Evolutionary conservation across 2,113 vertebrate species (phyloP).

Genomic region (Arizona elegans): DNA sequence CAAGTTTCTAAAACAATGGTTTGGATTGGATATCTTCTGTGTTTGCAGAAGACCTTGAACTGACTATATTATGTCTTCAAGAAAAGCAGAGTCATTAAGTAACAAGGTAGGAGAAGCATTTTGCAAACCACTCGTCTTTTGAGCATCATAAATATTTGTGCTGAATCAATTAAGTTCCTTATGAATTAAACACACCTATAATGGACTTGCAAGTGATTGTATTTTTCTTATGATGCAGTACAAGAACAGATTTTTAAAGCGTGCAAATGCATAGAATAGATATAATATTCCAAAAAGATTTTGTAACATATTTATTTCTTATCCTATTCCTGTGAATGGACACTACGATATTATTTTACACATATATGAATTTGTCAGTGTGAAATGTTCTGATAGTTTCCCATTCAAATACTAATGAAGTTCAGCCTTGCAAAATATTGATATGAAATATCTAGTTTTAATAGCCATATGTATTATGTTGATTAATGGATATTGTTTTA

Average conservation of each 20-base stretch:
- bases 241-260: not conserved
- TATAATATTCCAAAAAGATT: not conserved
- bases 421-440: not conserved
- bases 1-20: not conserved
- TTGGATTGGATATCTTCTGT: not conserved
- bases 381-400: not conserved
- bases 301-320: not conserved
- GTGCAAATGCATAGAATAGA: not conserved
- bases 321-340: not conserved
- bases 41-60: not conserved
- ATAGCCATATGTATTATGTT: not conserved
- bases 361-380: not conserved
- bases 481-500: not conserved
- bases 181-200: not conserved
- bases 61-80: not conserved
- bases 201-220: not conserved
- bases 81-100: not conserved
- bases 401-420: not conserved
- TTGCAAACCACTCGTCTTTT: not conserved
- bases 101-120: not conserved
- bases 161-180: not conserved
- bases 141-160: not conserved
- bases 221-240: not conserved
- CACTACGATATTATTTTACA: not conserved
- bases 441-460: not conserved